phyloP scores from a whole-genome alignment of 2,797 vertebrate genomes.

The Cryptoprocta ferox region DNA sequence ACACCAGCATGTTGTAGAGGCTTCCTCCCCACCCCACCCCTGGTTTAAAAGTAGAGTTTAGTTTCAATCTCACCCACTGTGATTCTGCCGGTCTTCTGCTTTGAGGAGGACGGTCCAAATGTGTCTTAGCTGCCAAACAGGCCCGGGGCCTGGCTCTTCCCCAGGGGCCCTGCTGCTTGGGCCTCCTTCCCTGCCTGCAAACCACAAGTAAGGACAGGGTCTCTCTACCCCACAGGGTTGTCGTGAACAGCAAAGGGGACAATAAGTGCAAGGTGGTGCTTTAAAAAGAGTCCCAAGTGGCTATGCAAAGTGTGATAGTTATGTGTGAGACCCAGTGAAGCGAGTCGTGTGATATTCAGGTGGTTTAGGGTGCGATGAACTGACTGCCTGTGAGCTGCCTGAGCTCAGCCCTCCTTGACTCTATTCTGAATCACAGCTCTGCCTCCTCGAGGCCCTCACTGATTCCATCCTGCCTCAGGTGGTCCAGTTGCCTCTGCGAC shows the following conservation, averaged over 20 bases:
- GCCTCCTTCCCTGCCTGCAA: not conserved
- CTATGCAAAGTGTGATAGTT: not conserved
- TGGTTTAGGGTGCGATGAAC: not conserved
- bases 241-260: not conserved
- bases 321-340: too few relatives aligned
- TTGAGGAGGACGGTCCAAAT: not conserved
- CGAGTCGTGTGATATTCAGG: not conserved
- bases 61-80: not conserved
- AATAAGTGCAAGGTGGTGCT: rapidly evolving
- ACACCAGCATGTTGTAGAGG: not conserved
- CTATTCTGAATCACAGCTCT: not conserved
- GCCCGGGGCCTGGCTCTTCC: not conserved
- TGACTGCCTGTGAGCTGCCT: not conserved
- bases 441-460: not conserved
- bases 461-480: not conserved
- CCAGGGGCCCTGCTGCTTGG: rapidly evolving
- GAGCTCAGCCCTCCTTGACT: not conserved
- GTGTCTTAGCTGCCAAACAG: rapidly evolving
- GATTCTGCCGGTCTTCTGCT: not conserved
- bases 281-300: not conserved
- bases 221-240: not conserved
- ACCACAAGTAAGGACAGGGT: not conserved
- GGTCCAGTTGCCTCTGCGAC: rapidly evolving
- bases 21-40: not conserved
- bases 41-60: not conserved